These are phyloP conservation scores for Neodon shergylaensis DNA, from an alignment of 2,113 vertebrate genomes.

Conservation along the genomic window DNA sequence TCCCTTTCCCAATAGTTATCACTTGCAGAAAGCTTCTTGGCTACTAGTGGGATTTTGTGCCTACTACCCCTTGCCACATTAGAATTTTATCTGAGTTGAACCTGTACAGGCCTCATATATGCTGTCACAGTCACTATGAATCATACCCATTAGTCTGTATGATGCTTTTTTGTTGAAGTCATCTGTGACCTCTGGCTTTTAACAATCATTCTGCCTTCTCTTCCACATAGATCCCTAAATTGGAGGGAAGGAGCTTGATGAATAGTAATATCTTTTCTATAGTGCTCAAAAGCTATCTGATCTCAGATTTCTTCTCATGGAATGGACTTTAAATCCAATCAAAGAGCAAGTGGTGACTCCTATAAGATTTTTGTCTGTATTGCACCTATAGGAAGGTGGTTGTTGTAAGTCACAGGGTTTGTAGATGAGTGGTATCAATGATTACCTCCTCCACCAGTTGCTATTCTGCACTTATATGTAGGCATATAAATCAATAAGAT, in stretches of 20 bases:
- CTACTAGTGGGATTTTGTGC: not conserved
- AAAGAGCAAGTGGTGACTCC: not conserved
- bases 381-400: not conserved
- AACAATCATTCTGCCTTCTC: not conserved
- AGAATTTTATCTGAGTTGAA: not conserved
- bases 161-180: not conserved
- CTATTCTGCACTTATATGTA: not conserved
- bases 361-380: not conserved
- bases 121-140: not conserved
- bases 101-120: too few species aligned
- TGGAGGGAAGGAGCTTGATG: not conserved
- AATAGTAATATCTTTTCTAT: not conserved
- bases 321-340: not conserved
- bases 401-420: not conserved
- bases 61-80: too few species aligned
- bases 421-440: not conserved
- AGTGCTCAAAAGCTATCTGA: not conserved
- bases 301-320: not conserved
- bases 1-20: not conserved
- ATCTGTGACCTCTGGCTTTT: not conserved
- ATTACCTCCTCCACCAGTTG: not conserved
- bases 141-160: not conserved
- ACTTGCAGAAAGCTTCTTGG: not conserved
- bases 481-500: not conserved
- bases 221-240: not conserved